Evolutionary conservation across 2,888 invertebrate genomes (phyloP).

Genomic region (Lydus trimaculatus): DNA sequence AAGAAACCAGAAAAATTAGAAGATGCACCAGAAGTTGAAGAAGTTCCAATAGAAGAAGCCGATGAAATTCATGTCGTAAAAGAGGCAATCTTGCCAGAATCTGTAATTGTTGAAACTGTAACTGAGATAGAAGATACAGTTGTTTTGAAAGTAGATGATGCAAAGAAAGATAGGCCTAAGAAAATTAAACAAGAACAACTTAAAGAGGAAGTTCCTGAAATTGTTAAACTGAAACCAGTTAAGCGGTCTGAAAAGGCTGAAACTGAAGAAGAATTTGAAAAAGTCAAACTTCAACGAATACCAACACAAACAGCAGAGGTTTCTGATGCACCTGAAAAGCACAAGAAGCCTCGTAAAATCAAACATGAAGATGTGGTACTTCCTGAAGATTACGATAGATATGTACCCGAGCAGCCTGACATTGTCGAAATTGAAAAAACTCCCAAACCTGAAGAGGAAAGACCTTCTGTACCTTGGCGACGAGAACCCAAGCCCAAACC

Average conservation of each 20-base stretch:
- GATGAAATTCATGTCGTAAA: slow-evolving; percentile 29
- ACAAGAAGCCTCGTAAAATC: slow-evolving; percentile 36
- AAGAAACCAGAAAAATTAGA: slow-evolving; percentile 40
- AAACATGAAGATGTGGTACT: slow-evolving; percentile 42
- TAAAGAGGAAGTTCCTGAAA: slow-evolving; percentile 44
- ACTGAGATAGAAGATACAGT: slow-evolving; percentile 68
- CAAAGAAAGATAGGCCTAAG: slow-evolving; percentile 48
- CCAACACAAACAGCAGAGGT: slow-evolving; percentile 38
- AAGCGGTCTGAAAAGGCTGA: slow-evolving; percentile 42
- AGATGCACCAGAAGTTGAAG: slow-evolving; percentile 34
- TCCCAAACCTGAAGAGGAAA: slow-evolving; percentile 47
- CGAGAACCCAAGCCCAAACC: slow-evolving; percentile 56
- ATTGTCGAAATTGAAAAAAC: slow-evolving; percentile 47
- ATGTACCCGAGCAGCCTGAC: slow-evolving; percentile 47
- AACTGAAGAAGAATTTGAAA: slow-evolving; percentile 44
- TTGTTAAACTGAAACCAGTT: slow-evolving; percentile 54
- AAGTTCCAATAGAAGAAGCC: slow-evolving; percentile 28
- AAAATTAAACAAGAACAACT: slow-evolving; percentile 48
- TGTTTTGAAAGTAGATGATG: slow-evolving; percentile 61
- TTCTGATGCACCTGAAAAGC: slow-evolving; percentile 46
- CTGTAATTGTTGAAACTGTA: slow-evolving; percentile 64
- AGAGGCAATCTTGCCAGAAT: slow-evolving; percentile 44
- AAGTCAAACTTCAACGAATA: slow-evolving; percentile 41
- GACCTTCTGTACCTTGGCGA: slow-evolving; percentile 53
- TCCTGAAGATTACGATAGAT: slow-evolving; percentile 44